Evolutionary conservation across 2,113 vertebrate genomes (phyloP), one percentile per base, ranked within the genome.

Genomic region (Xerus inauris): DNA sequence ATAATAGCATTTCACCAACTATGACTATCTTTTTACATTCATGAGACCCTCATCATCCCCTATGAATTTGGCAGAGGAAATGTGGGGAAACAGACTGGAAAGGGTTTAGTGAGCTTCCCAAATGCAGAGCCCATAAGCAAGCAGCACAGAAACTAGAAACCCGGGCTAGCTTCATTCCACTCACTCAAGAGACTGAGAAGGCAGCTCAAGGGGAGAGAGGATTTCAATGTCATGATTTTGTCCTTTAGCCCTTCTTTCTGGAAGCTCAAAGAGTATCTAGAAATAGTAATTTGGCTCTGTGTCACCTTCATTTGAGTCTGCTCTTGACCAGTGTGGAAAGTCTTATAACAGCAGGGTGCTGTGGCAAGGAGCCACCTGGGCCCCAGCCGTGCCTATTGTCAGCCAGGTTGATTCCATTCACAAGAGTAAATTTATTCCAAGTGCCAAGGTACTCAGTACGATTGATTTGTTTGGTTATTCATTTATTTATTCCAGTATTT

Each of bases 391-490:
- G 38, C 24, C 73, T 57, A 1, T 17, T 38, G 22, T 75, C 40
- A 38, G 26, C 51, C 76, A 91, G 42, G 40, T 93, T 84, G 22
- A 84, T 67, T 87, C 51, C 30, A 51, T 88, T 91, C 47, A 62
- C 49, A 30, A 85, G 83, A 87, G 14, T 69, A 62, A 72, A 91
- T 84, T 62, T 84, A 59, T 51, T 72, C 54, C 40, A 88, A 75
- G 59, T 75, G 30, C 76, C 64, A 91, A 79, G 54, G 83, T 20
- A 62, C 40, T 47, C 47, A 75, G 64, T 88, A 38, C 57, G 40
- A 79, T 40, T 88, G 49, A 95, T 93, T 87, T 87, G 62, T 67
- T 93, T 45, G n/a, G 19, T 51, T 59, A 67, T 91, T 88, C 54
- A 24, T 38, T 72, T 75, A 90, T 81, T 81, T 83, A 38, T 71